Base-by-base conservation (phyloP, 92 coral and sea anemone species). In the Hydrozoanthus gracilis region DNA sequence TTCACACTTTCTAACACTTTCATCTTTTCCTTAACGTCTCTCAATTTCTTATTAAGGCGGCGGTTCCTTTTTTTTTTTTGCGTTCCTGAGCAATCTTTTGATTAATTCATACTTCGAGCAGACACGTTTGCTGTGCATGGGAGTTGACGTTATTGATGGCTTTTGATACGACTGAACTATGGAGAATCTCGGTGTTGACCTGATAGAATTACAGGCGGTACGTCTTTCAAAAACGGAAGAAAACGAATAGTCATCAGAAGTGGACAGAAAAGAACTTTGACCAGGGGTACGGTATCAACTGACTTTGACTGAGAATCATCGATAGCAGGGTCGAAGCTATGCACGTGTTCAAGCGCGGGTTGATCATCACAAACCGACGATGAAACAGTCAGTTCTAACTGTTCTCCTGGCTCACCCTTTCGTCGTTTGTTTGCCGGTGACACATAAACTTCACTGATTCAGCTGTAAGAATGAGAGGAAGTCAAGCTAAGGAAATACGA, bases 401-500 rank as follows among this genome's bases (percentile, higher is more conserved):
- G 71, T 65, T 65, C 39, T 65, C 71, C 71, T 14, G 71, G 18
- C 39, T 3, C 18, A 3, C 39, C 18, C 39, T 65, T 65, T 65
- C 35, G 44, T 65, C 71, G 71, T 44, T 65, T 65, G 71, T 5
- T n/a, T 65, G 18, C 66, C n/a, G 66, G 14, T 11, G 66, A 17
- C 14, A 60, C 71, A 65, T 27, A 27, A 65, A 65, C 35, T 14
- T 65, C 71, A 9, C 35, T 65, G 3, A 4, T 65, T 65, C 71
- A 65, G 44, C 71, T 65, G 71, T 17, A 60, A 0, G 18, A 65
- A 65, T n/a, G 18, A 9, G 71, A 9, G 5, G 71, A 65, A 65
- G 39, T 65, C 71, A 65, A 65, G 71, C 71, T 15, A 4, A 65
- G 71, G 71, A 65, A 65, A 65, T 65, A 16, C 35, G 18, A 65